Conservation (phyloP, 2,797 vertebrate species). For the Tolypeutes matacus region DNA sequence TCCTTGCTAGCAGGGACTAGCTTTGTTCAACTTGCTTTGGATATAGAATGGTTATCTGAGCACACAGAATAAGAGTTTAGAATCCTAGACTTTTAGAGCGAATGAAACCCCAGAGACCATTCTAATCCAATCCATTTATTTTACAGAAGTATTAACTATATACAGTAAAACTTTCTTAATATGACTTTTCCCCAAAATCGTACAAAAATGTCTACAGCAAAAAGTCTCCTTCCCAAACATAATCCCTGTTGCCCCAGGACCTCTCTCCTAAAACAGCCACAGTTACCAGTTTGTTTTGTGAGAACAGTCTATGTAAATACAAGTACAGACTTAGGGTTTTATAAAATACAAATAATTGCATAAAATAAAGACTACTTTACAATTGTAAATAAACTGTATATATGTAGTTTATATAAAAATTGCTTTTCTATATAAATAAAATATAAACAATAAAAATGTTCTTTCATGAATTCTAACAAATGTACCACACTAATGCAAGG, state of each 20-base stretch:
- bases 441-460: too few relatives aligned
- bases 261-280: not conserved
- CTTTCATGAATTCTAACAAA: too few relatives aligned
- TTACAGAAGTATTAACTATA: not conserved
- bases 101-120: not conserved
- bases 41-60: not conserved
- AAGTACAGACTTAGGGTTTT: not conserved
- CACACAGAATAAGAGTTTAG: not conserved
- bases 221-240: not conserved
- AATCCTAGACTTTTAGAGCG: not conserved
- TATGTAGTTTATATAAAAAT: too few relatives aligned
- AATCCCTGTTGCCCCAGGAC: not conserved
- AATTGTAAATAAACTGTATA: not conserved
- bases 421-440: too few relatives aligned
- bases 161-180: slow-evolving; percentile 19
- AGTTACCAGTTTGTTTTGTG: not conserved
- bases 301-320: slow-evolving; percentile 25
- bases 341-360: not conserved
- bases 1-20: not conserved
- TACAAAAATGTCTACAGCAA: not conserved
- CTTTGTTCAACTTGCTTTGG: slow-evolving; percentile 16
- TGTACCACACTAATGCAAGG: too few relatives aligned
- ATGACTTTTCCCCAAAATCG: not conserved
- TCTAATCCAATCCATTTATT: slow-evolving; percentile 3
- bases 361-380: not conserved